These are phyloP conservation scores for Actenoides lindsayi DNA, from an alignment of 2,113 vertebrate genomes.

Conservation along the genomic window DNA sequence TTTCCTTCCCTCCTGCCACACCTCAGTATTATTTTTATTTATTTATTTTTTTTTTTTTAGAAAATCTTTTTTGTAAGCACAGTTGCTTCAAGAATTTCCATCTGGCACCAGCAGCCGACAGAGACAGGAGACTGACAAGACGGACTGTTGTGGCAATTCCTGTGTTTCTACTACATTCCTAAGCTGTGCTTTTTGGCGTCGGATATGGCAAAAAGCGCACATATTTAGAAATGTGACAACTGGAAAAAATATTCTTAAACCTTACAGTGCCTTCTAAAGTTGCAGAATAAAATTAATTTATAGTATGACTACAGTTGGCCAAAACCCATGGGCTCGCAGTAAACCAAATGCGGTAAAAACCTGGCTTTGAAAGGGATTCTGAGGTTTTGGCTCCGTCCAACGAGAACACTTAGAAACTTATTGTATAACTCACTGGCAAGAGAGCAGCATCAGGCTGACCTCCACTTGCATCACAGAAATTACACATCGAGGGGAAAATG, in stretches of 20 bases:
- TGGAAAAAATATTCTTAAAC: slow-evolving; percentile 59
- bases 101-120: background rate
- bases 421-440: slow-evolving; percentile 47
- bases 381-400: slow-evolving; percentile 39
- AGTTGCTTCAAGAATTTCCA: slow-evolving; percentile 43
- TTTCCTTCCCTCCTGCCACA: slow-evolving; percentile 17
- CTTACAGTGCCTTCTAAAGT: slow-evolving; percentile 55
- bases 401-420: slow-evolving; percentile 39
- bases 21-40: slow-evolving; percentile 15
- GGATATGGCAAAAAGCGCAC: background rate
- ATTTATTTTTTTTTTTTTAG: slow-evolving; percentile 1
- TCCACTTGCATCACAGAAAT: slow-evolving; percentile 62
- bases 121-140: slow-evolving; percentile 14
- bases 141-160: slow-evolving; percentile 12
- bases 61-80: slow-evolving; percentile 33
- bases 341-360: slow-evolving; percentile 45
- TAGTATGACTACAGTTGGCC: slow-evolving; percentile 27
- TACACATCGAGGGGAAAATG: slow-evolving; percentile 26
- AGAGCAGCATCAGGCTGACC: slow-evolving; percentile 14
- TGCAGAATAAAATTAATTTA: slow-evolving; percentile 69
- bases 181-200: slow-evolving; percentile 37
- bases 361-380: slow-evolving; percentile 24
- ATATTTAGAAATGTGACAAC: slow-evolving; percentile 60
- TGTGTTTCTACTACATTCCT: slow-evolving; percentile 33
- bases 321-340: slow-evolving; percentile 10